phyloP scores from a whole-genome alignment of 2,113 vertebrate species.

The Planiliza haematocheilus region DNA sequence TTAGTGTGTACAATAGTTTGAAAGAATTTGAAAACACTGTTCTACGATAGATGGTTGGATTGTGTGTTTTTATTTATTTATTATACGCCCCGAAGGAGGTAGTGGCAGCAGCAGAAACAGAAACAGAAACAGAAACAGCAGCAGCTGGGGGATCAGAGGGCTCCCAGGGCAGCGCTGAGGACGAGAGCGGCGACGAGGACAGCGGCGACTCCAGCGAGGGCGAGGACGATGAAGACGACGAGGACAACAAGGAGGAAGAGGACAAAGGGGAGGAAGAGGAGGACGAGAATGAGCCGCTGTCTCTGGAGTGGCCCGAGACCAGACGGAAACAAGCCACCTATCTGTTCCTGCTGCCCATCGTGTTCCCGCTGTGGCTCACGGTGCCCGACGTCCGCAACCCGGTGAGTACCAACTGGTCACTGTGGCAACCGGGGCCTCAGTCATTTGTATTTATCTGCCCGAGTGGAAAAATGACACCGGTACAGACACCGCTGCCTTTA shows the following conservation, averaged over 20 bases:
- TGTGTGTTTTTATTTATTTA: too few species aligned
- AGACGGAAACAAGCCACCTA: conserved; percentile 88
- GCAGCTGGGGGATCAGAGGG: conserved; percentile 9
- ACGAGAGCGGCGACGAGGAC: conserved; percentile 12
- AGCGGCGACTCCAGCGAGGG: conserved; percentile 18
- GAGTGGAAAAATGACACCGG: too few species aligned
- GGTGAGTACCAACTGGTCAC: conserved; percentile 69
- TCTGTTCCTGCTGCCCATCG: conserved; percentile 91
- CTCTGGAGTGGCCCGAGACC: conserved; percentile 90
- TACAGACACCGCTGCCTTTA: too few species aligned
- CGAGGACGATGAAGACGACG: conserved; percentile 8
- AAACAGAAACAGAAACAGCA: background rate
- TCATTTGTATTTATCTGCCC: too few species aligned
- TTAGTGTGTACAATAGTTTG: too few species aligned
- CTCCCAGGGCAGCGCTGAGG: conserved; percentile 5
- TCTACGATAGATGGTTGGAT: too few species aligned
- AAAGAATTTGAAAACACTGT: background rate
- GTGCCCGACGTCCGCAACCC: conserved; percentile 93
- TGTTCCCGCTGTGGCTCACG: conserved; percentile 92
- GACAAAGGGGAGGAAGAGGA: conserved; percentile 73
- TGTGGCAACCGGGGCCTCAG: background rate
- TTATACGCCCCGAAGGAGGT: too few species aligned
- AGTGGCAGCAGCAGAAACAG: too few species aligned
- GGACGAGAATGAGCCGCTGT: conserved; percentile 89
- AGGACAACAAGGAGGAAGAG: conserved; percentile 23